A percentile compares a stretch with the other conserved stretches of the same genome.
phyloP scores from a whole-genome alignment of 2,888 invertebrate genomes.

The Lasioglossum figueresi region DNA sequence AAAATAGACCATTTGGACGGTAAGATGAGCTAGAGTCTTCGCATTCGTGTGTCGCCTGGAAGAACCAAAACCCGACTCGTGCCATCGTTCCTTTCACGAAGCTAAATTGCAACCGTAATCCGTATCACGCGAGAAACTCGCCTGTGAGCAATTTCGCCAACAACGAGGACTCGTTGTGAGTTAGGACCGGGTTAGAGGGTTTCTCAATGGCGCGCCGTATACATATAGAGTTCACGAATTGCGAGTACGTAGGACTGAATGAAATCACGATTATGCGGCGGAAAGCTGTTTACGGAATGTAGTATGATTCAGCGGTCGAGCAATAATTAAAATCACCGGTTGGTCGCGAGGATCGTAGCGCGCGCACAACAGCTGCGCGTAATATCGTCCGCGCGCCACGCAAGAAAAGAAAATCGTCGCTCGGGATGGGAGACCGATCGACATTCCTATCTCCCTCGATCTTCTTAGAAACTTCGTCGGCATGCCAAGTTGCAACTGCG shows the following conservation, averaged over 20 bases:
- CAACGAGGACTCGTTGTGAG: neutral
- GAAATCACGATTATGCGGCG: neutral
- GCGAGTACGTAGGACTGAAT: neutral
- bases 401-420: constrained; percentile 54
- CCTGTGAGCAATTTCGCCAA: constrained; percentile 3
- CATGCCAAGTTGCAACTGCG: constrained; percentile 33
- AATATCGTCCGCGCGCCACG: constrained; percentile 27
- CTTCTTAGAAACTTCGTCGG: constrained; percentile 59
- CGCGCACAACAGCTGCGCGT: constrained; percentile 57
- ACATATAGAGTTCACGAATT: neutral
- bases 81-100: neutral
- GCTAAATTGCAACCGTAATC: constrained; percentile 9
- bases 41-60: neutral
- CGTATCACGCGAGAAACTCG: constrained; percentile 16
- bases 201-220: neutral
- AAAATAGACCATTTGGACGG: neutral
- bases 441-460: constrained; percentile 59
- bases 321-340: constrained; percentile 48
- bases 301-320: constrained; percentile 32
- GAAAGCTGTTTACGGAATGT: constrained; percentile 15
- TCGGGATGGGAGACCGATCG: constrained; percentile 57
- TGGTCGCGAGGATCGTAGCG: constrained; percentile 8
- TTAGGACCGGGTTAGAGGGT: neutral
- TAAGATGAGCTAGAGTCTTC: neutral
- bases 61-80: neutral